Percentiles rank a stretch among this genome's conserved stretches.
Evolutionary conservation across 2,797 vertebrate species (phyloP).

Genomic region (Pangasius krempfi): DNA sequence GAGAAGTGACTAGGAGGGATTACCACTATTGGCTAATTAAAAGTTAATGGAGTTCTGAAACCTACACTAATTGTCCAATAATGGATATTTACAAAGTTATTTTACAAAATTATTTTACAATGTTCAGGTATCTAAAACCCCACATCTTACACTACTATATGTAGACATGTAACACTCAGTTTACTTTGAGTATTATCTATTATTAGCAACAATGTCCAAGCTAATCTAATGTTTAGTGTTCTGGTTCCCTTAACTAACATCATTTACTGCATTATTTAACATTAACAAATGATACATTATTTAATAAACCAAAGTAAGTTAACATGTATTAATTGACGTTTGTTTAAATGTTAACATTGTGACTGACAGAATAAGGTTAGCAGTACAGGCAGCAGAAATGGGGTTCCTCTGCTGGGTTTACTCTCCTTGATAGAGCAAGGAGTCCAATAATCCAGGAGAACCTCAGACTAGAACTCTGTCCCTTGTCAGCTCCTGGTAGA

Average conservation of each 20-base stretch:
- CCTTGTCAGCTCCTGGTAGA: not conserved
- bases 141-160: not conserved
- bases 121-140: not conserved
- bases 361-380: not conserved
- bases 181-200: not conserved
- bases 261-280: not conserved
- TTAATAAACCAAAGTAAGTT: not conserved
- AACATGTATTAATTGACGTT: not conserved
- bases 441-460: not conserved
- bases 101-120: not conserved
- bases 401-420: not conserved
- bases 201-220: not conserved
- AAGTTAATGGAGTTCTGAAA: not conserved
- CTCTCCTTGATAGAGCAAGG: not conserved
- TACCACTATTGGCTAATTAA: not conserved
- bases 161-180: not conserved
- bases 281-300: too few species aligned
- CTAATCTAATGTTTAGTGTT: not conserved
- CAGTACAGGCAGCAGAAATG: not conserved
- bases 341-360: not conserved
- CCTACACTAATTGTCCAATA: not conserved
- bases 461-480: not conserved
- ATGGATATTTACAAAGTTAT: not conserved
- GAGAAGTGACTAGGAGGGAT: not conserved
- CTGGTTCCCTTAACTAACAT: not conserved